These are phyloP conservation scores for Chiridota heheva DNA, from an alignment of 35 echinoderm and acorn worm genomes.

Conservation along the genomic window DNA sequence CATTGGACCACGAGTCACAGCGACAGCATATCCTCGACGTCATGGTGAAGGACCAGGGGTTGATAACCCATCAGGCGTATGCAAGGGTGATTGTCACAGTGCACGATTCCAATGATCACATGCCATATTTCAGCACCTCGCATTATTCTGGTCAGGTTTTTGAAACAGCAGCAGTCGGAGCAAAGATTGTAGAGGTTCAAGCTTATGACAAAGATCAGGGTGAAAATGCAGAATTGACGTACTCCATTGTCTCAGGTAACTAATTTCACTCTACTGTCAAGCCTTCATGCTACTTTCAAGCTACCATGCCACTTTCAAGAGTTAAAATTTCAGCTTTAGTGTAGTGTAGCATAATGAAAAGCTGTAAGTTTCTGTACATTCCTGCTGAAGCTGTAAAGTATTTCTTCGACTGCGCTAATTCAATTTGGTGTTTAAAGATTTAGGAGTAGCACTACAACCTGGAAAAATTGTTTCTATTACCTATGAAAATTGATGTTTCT, in stretches of 20 bases:
- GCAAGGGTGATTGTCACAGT: slow-evolving; percentile 71
- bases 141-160: slow-evolving; percentile 84
- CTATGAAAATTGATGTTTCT: too few species aligned
- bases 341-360: too few species aligned
- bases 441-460: too few species aligned
- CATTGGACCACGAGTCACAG: slow-evolving; percentile 78
- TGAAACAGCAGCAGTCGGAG: slow-evolving; percentile 78
- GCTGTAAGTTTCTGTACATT: too few species aligned
- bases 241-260: slow-evolving; percentile 80
- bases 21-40: slow-evolving; percentile 69
- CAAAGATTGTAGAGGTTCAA: slow-evolving; percentile 69
- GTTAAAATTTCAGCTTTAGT: too few species aligned
- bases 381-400: too few species aligned
- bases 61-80: slow-evolving; percentile 57
- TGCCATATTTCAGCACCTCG: slow-evolving; percentile 65
- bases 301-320: too few species aligned
- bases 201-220: slow-evolving; percentile 83
- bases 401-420: too few species aligned
- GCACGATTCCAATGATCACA: slow-evolving; percentile 86
- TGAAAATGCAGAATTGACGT: slow-evolving; percentile 72
- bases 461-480: too few species aligned
- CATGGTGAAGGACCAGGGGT: slow-evolving; percentile 60
- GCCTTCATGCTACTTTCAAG: neutral
- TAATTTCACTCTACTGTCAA: neutral
- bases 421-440: too few species aligned